Evolutionary conservation across 2,888 invertebrate species (phyloP).

Genomic region (Athrips mouffetella): DNA sequence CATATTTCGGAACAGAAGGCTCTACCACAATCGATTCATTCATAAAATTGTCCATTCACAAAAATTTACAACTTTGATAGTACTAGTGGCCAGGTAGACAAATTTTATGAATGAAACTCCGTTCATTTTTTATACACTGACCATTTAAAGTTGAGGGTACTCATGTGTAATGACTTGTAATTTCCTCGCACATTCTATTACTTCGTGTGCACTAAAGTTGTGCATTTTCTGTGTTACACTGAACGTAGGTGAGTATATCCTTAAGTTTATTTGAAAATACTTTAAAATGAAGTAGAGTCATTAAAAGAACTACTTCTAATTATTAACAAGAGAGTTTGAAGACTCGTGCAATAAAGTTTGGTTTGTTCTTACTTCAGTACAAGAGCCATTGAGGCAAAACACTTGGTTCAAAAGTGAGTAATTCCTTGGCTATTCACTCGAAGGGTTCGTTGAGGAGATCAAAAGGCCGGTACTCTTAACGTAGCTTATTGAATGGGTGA

Average conservation of each 20-base stretch:
- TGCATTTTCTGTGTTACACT: not conserved
- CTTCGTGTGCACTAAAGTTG: not conserved
- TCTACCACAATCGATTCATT: slow-evolving; percentile 39
- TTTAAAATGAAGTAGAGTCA: slow-evolving; percentile 7
- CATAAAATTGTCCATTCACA: slow-evolving; percentile 54
- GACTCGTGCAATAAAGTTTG: slow-evolving; percentile 28
- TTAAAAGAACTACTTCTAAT: slow-evolving; percentile 6
- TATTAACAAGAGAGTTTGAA: not conserved
- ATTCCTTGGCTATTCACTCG: slow-evolving; percentile 29
- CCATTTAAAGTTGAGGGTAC: slow-evolving; percentile 16
- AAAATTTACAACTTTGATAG: slow-evolving; percentile 57
- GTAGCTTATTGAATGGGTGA: slow-evolving; percentile 45
- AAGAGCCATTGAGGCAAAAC: slow-evolving; percentile 33
- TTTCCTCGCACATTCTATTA: not conserved
- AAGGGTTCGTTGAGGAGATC: slow-evolving; percentile 26
- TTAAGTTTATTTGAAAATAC: not conserved
- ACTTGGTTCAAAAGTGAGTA: slow-evolving; percentile 31
- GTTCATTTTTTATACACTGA: slow-evolving; percentile 31
- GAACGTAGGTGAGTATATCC: not conserved
- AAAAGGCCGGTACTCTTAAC: slow-evolving; percentile 48
- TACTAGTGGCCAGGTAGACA: slow-evolving; percentile 54
- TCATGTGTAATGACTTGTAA: slow-evolving; percentile 9
- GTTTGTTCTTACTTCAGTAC: slow-evolving; percentile 36
- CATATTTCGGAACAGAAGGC: slow-evolving; percentile 58
- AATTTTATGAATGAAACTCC: slow-evolving; percentile 48